Base-by-base conservation (phyloP, 2,888 invertebrate species). In the Steinernema hermaphroditum region DNA sequence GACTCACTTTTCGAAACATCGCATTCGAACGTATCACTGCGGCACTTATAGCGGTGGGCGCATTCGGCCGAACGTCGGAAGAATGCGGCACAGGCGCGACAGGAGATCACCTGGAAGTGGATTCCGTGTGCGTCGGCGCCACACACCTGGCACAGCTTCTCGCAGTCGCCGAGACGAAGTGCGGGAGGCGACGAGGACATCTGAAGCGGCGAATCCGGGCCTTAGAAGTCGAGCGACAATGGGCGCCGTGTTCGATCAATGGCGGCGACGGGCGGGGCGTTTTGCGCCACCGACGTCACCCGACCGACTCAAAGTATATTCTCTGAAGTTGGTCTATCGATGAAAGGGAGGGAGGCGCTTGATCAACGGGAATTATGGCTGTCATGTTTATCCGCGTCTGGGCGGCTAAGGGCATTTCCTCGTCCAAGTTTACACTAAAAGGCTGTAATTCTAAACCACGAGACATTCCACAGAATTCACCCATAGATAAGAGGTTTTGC, bases 21-120 rank as follows among this genome's bases (percentile, higher is more conserved):
- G 62, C 62, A 62, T 6, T 62, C 29, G 62, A 32, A 12, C 32
- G 62, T 62, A 29, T 29, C 16, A 16, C 16, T 12, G 62, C 62
- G 62, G 16, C 62, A 62, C 16, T 62, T 62, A 27, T 32, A 34
- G 1, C 62, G 62, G 32, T 29, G 32, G n/a, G 27, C 27, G 32
- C 32, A 29, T 1, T 62, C 34, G 62, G 62, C 62, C 14, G 62
- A 62, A 32, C 62, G 62, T 29, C 72, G 72, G 68, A 72, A 72
- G 4, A 72, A 72, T 19, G 72, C 69, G 22, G 72, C 72, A 43
- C 72, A 72, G 9, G 72, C 72, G 24, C 72, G 72, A 29, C 72
- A 72, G 41, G 72, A 54, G 34, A 57, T 44, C 24, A 72, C 68
- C 43, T 72, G 72, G 37, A 72, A 72, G 37, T 69, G 72, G 43